Percentiles rank a stretch among this genome's conserved stretches.
These are phyloP conservation scores for Nasonovia ribisnigri DNA, from an alignment of 2,888 invertebrate genomes.

Conservation along the genomic window DNA sequence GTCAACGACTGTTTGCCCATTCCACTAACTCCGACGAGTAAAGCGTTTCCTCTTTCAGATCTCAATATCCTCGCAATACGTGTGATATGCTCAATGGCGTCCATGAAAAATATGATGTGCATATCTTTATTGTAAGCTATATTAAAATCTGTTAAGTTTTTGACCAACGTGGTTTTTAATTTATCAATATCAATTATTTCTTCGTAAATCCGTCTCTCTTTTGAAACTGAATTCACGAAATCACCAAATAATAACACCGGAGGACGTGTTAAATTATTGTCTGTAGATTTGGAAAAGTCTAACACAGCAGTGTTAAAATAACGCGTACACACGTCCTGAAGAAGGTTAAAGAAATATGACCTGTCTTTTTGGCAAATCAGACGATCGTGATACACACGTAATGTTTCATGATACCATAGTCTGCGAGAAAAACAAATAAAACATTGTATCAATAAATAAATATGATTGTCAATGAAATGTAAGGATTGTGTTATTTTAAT, in stretches of 20 bases:
- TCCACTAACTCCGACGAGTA: conserved; percentile 92
- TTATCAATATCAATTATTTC: conserved; percentile 88
- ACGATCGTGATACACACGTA: conserved; percentile 93
- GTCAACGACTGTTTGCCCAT: conserved; percentile 94
- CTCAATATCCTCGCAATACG: conserved; percentile 90
- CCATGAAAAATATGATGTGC: conserved; percentile 93
- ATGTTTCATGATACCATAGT: conserved; percentile 93
- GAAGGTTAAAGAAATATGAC: conserved; percentile 52
- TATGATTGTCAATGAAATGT: neutral
- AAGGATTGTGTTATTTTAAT: neutral
- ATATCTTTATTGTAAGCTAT: conserved; percentile 96
- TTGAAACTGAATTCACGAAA: conserved; percentile 93
- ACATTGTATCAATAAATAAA: neutral
- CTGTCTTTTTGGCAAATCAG: conserved; percentile 86
- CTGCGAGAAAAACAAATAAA: conserved; percentile 71
- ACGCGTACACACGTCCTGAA: conserved; percentile 74
- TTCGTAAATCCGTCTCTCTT: conserved; percentile 87
- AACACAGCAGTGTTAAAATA: conserved; percentile 77
- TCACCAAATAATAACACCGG: conserved; percentile 93
- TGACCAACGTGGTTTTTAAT: conserved; percentile 85
- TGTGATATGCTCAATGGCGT: conserved; percentile 94
- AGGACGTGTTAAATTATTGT: conserved; percentile 72
- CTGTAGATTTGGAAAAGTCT: conserved; percentile 72
- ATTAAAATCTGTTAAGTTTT: conserved; percentile 90
- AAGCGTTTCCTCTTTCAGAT: conserved; percentile 91